phyloP scores from a whole-genome alignment of 2,797 vertebrate species.

The Chiropotes sagulatus region DNA sequence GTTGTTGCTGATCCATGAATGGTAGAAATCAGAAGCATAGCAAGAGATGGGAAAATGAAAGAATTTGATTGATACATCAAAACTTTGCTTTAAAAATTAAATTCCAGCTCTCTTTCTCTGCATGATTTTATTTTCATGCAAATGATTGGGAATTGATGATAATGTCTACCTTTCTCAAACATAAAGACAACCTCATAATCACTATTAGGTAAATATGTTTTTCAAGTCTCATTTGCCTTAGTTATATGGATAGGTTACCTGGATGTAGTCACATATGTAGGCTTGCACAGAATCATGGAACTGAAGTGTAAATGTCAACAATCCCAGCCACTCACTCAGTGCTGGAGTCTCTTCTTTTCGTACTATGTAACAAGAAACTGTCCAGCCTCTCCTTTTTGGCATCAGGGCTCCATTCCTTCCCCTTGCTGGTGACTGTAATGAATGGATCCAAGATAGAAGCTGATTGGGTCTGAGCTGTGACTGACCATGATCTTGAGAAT shows the following conservation, averaged over 20 bases:
- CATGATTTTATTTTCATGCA: background rate
- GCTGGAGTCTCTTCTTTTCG: background rate
- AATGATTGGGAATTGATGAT: background rate
- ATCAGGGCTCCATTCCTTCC: background rate
- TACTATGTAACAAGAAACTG: background rate
- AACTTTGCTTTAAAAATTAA: conserved; percentile 7
- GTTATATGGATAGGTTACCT: background rate
- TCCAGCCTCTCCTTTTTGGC: background rate
- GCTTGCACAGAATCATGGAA: background rate
- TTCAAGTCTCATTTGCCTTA: background rate
- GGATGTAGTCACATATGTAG: background rate
- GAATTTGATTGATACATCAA: background rate
- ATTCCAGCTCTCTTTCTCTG: background rate
- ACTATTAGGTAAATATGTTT: background rate
- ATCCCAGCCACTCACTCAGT: background rate
- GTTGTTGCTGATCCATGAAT: background rate
- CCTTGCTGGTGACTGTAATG: background rate
- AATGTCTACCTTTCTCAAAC: background rate
- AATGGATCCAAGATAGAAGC: background rate
- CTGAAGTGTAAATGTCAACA: background rate
- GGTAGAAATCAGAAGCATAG: background rate
- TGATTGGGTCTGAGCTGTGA: background rate
- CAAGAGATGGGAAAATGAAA: background rate
- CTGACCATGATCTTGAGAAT: background rate
- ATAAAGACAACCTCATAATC: background rate